A percentile compares a stretch with the other conserved stretches of the same genome.
Conservation (phyloP, 1,140 invertebrate genomes). For the Diabrotica virgifera region DNA sequence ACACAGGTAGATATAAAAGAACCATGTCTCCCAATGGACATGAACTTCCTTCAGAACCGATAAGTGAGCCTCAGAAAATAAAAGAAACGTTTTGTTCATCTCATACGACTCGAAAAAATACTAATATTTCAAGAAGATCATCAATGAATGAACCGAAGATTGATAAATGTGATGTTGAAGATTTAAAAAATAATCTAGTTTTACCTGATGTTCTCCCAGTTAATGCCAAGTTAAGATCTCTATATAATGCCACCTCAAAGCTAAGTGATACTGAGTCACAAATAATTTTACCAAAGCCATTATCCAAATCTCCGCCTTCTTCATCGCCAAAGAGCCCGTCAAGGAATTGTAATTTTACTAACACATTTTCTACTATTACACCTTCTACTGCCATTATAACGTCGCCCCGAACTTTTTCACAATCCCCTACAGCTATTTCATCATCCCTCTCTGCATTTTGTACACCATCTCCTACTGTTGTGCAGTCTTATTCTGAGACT, state of each 20-base stretch:
- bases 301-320: conserved; percentile 31
- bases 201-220: conserved; percentile 54
- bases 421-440: too few relatives aligned
- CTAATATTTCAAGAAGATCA: conserved; percentile 43
- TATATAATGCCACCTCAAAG: conserved; percentile 34
- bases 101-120: conserved; percentile 39
- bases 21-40: conserved; percentile 69
- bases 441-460: too few relatives aligned
- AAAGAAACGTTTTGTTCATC: conserved; percentile 49
- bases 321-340: conserved; percentile 40
- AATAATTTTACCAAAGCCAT: conserved; percentile 22
- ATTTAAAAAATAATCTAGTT: conserved; percentile 32
- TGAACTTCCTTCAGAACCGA: conserved; percentile 34
- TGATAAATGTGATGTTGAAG: conserved; percentile 43
- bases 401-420: conserved; percentile 13
- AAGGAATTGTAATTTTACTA: conserved; percentile 38
- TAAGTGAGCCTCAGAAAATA: conserved; percentile 30
- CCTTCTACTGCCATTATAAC: conserved; percentile 11
- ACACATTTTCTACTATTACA: conserved; percentile 33
- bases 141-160: conserved; percentile 37
- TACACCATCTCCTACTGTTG: conserved; percentile 15
- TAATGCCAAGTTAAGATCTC: conserved; percentile 50
- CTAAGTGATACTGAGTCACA: conserved; percentile 27
- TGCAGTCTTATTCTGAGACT: conserved; percentile 7
- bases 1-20: conserved; percentile 74